Percentiles rank a stretch among this genome's conserved stretches.
phyloP scores from a whole-genome alignment of 2,797 vertebrate species.

The Galagoides demidoff region DNA sequence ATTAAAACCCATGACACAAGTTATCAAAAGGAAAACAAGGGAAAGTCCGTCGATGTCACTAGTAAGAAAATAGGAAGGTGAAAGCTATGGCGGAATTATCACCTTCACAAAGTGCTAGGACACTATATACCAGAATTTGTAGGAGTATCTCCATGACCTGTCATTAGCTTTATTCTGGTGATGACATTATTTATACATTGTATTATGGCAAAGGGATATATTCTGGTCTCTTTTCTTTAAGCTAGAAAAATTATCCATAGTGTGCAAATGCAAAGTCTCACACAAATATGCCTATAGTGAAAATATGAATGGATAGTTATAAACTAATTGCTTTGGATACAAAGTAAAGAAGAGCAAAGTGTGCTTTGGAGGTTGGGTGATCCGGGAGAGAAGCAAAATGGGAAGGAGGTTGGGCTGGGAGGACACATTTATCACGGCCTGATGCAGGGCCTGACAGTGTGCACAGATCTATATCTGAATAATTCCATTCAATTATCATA shows the following conservation, averaged over 20 bases:
- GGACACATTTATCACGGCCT: not conserved
- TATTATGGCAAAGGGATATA: not conserved
- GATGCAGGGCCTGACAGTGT: not conserved
- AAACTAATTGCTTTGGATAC: not conserved
- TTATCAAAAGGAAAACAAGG: slow-evolving; percentile 56
- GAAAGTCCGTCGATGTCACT: slow-evolving; percentile 39
- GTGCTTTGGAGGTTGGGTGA: not conserved
- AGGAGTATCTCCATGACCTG: not conserved
- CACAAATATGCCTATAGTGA: accelerated
- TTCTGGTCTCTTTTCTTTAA: not conserved
- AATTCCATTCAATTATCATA: not conserved
- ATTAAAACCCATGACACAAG: slow-evolving; percentile 61
- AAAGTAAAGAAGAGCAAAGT: not conserved
- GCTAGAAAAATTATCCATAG: not conserved
- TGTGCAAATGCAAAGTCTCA: not conserved
- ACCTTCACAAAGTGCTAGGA: slow-evolving; percentile 6
- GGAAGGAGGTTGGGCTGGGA: accelerated
- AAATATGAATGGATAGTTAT: not conserved
- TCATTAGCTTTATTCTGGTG: not conserved
- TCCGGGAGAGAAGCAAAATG: not conserved
- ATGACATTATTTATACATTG: not conserved
- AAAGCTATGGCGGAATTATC: slow-evolving; percentile 55
- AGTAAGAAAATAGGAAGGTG: slow-evolving; percentile 47
- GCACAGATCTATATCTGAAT: not conserved
- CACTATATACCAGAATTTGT: slow-evolving; percentile 35